Base-by-base conservation (phyloP, 2,797 vertebrate species). In the Eutrigla gurnardus region DNA sequence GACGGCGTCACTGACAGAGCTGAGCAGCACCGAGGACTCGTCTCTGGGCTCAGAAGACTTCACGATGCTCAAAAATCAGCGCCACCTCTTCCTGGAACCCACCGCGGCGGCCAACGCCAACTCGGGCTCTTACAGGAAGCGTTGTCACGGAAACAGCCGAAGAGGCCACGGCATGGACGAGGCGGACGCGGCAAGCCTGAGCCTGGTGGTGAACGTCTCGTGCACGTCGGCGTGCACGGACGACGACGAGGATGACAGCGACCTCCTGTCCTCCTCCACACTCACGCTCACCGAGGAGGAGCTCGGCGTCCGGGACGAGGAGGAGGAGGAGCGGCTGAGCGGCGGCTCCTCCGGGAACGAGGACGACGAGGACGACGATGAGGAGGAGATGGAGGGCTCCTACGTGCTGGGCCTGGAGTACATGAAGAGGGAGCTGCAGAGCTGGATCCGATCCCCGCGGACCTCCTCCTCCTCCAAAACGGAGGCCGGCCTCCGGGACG, bases 241-340 rank as follows among this genome's bases (percentile, higher is more conserved):
- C 54, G 98, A 97, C 58, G 94, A 96, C 3, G 97, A 99, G 88
- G 98, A 99, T 47, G 96, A 98, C 85, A 98, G 97, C 54, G 98
- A 99, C 91, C 96, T 99, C 60, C 95, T 99, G 75, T 99, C 98
- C 33, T 98, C 97, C 90, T 99, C 98, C 61, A 99, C 98, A 0
- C 96, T 99, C 70, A 99, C 98, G 1, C 95, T 99, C 82, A 99
- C 97, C 0, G 98, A 99, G 91, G 98, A 99, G 91, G 98, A 99
- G 84, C 92, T 97, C 0, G 96, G 97, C 33, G 89, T 97, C 54
- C 96, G 95, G 84, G 95, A 97, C 65, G 97, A 95, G 1, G 96
- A 96, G 66, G 96, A 96, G 0, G 87, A 74, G 90, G 96, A 96
- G 36, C 59, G 85, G 46, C 14, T 89, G 64, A 89, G 84, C 1